Evolutionary conservation across 2,113 vertebrate genomes (phyloP).

Genomic region (Oncorhynchus masou): DNA sequence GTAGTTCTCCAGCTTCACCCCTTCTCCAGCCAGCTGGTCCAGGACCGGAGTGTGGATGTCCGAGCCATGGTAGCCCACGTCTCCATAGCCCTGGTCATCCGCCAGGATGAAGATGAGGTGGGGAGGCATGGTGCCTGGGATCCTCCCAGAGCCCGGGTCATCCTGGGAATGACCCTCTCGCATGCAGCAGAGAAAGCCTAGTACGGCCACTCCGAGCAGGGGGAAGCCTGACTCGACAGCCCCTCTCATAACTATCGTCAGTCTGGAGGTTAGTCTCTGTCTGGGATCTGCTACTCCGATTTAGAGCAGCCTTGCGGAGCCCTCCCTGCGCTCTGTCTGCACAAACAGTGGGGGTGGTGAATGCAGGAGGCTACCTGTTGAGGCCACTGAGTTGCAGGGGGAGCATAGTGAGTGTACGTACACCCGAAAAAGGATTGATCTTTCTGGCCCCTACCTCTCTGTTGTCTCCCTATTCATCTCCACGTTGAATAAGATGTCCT

Average conservation of each 20-base stretch:
- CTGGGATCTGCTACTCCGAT: not conserved
- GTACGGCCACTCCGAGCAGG: constrained; percentile 27
- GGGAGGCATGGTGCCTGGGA: constrained; percentile 51
- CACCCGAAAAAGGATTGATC: not conserved
- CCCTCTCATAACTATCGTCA: constrained; percentile 18
- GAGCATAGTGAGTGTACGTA: not conserved
- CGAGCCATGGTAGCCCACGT: constrained; percentile 89
- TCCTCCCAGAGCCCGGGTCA: not conserved
- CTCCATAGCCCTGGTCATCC: constrained; percentile 91
- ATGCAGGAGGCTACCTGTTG: not conserved
- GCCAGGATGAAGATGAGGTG: constrained; percentile 91
- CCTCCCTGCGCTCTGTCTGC: not conserved
- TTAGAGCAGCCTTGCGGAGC: not conserved
- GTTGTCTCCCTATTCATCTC: not conserved
- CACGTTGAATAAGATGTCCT: not conserved
- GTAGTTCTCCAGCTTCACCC: constrained; percentile 93
- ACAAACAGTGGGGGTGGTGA: not conserved
- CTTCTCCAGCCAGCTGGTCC: constrained; percentile 86
- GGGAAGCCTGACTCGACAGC: constrained; percentile 12
- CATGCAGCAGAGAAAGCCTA: constrained; percentile 40
- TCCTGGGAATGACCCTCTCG: constrained; percentile 1
- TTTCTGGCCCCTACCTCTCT: not conserved
- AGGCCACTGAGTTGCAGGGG: not conserved
- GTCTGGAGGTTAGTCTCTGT: constrained; percentile 10
- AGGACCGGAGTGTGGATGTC: constrained; percentile 86